Base-by-base conservation (phyloP, 1,140 invertebrate species). In the Alviniconcha marisindica region DNA sequence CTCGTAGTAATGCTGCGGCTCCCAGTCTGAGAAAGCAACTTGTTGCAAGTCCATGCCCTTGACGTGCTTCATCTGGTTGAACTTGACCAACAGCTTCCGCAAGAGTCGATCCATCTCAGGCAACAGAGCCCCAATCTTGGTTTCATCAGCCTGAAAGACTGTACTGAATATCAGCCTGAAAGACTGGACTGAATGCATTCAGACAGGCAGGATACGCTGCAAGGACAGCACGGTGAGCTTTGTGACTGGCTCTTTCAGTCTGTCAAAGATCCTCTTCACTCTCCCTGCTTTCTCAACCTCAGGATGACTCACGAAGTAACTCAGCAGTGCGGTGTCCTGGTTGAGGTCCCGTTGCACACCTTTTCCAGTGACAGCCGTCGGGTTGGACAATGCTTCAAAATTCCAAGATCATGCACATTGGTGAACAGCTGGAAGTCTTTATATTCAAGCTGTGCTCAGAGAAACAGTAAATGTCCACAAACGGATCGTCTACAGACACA, bases 301-400 rank as follows among this genome's bases (percentile, higher is more conserved):
- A 14, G 63, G 44, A 76, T 88, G 83, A n/a, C 69, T 79, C 1
- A 21, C 18, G 42, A 88, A 86, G 80, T 86, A 88, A 24, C 31
- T 51, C 48, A 42, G 18, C 2, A 88, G 63, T 7, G 83, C 82
- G 21, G 77, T 21, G 51, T 42, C 76, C 63, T 85, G 87, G 5
- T 85, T 63, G 2, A 88, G 66, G 21, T 73, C 38, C 5, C 84
- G 42, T 1, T 21, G 24, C 31, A 87, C 77, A 60, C 74, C n/a
- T 66, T 84, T 38, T 84, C 78, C 2, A 87, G 69, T 31, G 56
- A 71, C 15, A 87, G 44, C 85, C 87, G 85, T n/a, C 84, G 36
- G n/a, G 85, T 87, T 1, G 40, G 24, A 38, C 83, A 87, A 40
- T 87, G 83, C 48, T 87, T 86, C 3, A 88, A 24, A 18, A 88